These are phyloP conservation scores for Holcopasites calliopsidis DNA, from an alignment of 1,140 invertebrate species.

Conservation along the genomic window DNA sequence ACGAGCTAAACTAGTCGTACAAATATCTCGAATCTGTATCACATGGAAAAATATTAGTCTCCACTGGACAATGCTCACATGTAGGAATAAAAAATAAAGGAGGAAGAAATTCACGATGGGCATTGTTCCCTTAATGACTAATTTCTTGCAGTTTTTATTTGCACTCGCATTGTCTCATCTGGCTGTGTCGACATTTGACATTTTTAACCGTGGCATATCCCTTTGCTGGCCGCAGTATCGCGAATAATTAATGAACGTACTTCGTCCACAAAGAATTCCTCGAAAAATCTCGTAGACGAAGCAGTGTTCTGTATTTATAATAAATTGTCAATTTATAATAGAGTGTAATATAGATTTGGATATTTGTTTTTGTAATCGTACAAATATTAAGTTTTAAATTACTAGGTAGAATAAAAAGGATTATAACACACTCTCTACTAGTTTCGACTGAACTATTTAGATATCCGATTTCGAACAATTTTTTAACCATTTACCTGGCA, in stretches of 20 bases:
- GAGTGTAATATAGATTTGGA: too few relatives aligned
- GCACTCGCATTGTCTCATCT: background rate
- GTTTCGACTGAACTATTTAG: too few relatives aligned
- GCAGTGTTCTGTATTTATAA: too few relatives aligned
- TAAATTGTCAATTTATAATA: too few relatives aligned
- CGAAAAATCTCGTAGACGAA: background rate
- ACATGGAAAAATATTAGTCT: background rate
- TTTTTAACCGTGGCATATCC: conserved; percentile 7
- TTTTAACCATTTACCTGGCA: too few relatives aligned
- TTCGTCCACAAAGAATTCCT: background rate
- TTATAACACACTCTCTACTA: too few relatives aligned
- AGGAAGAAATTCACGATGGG: conserved; percentile 27
- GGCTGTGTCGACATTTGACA: background rate
- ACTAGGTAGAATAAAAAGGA: too few relatives aligned
- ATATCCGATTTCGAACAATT: too few relatives aligned
- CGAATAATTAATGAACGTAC: conserved; percentile 23
- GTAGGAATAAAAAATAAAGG: background rate
- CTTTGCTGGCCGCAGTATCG: background rate
- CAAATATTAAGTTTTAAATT: too few relatives aligned
- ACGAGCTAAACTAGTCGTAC: conserved; percentile 7
- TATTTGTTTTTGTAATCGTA: background rate
- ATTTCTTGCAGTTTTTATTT: conserved; percentile 25
- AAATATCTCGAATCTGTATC: background rate
- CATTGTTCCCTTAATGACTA: conserved; percentile 40
- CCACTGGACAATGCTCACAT: conserved; percentile 7